Conservation (phyloP, 2,113 vertebrate genomes). For the Mugil cephalus region DNA sequence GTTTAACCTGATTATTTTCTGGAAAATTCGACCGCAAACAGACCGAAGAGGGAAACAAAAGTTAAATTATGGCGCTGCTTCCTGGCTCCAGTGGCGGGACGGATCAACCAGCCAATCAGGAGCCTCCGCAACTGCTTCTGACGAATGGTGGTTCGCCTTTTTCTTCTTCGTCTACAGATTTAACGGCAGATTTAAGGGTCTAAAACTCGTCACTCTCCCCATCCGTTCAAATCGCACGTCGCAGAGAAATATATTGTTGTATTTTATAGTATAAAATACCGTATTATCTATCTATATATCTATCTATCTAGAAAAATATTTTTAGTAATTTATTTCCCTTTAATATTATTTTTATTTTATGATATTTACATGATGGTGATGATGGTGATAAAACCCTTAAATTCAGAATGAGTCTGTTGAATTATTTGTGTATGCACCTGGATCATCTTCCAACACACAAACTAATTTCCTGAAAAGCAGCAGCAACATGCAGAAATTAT, state of each 20-base stretch:
- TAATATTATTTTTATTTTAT: too few species aligned
- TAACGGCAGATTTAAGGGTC: neutral
- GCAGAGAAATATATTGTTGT: too few species aligned
- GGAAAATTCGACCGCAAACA: neutral
- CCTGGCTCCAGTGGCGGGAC: conserved; percentile 73
- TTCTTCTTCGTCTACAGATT: neutral
- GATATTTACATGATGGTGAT: neutral
- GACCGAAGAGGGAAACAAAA: neutral
- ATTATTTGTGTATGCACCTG: conserved; percentile 48
- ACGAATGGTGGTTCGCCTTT: conserved; percentile 57
- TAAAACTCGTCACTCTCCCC: too few species aligned
- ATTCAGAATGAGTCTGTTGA: conserved; percentile 17
- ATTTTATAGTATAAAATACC: neutral
- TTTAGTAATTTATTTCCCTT: neutral
- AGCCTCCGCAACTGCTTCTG: conserved; percentile 8
- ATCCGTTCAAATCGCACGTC: too few species aligned
- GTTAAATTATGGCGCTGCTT: conserved; percentile 80
- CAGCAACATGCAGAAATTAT: conserved; percentile 53
- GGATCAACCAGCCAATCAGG: conserved; percentile 68
- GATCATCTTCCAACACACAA: conserved; percentile 40
- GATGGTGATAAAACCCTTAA: neutral
- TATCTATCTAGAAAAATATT: too few species aligned
- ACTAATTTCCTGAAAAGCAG: conserved; percentile 55
- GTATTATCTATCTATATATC: too few species aligned
- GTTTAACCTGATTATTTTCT: neutral